Evolutionary conservation across 2,888 invertebrate genomes (phyloP), one percentile per base, ranked within the genome.

Genomic region (Drosophila glabriapex): DNA sequence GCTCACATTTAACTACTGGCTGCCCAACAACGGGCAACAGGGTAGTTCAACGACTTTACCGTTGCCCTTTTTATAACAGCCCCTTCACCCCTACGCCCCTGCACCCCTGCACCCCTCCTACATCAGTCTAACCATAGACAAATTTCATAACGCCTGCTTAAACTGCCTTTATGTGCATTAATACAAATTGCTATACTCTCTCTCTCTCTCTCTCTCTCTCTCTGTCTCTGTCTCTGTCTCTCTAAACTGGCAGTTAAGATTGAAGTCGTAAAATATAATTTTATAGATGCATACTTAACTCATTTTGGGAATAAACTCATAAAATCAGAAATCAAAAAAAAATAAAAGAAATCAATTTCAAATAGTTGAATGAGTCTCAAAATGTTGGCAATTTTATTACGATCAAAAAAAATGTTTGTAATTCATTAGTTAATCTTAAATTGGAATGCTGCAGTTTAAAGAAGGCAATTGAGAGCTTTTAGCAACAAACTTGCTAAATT

Each of bases 401-500:
- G 35, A 28, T 5, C 28, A 55, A 76, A 73, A 78, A 76, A 66
- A 35, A n/a, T 9, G 4, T 52, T 53, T 58, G 46, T 3, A 41
- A 50, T 35, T 56, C 54, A 58, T 52, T 35, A 5, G 7, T 50
- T 50, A 35, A 49, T 52, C 59, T 35, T 39, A 50, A 50, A 53
- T 60, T 41, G 71, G 78, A 78, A 72, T 72, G 71, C 65, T 39
- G 7, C 22, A 61, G n/a, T 25, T 63, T 33, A 35, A 19, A 28
- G 16, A 76, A 71, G 66, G 76, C 76, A 76, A 63, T 59, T 70
- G 37, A 41, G 35, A 39, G 71, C 76, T 72, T 75, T 68, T 54
- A 75, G 77, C 77, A 74, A 75, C 60, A 67, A 75, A 61, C 64
- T 67, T 58, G 77, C 56, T 53, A 53, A 60, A 43, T 46, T 66